Conservation (phyloP, 1,140 invertebrate species). For the Apis florea region DNA sequence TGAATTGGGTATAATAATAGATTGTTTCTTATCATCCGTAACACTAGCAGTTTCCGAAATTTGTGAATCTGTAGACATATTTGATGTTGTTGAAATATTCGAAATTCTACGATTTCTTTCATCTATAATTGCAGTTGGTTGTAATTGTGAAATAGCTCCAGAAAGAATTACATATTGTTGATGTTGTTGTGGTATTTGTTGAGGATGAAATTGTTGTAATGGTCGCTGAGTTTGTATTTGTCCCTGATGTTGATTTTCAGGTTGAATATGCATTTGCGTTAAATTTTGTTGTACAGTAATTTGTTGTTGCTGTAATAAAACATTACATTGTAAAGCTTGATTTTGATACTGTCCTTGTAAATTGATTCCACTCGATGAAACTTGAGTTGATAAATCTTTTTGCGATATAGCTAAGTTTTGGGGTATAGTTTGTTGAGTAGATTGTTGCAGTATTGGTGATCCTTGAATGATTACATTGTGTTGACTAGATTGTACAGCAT, state of each 20-base stretch:
- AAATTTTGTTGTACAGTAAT: constrained; percentile 58
- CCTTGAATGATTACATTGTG: constrained; percentile 54
- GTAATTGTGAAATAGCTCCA: constrained; percentile 67
- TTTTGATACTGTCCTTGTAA: constrained; percentile 58
- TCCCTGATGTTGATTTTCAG: constrained; percentile 54
- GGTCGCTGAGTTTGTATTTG: constrained; percentile 57
- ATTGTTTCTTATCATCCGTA: constrained; percentile 62
- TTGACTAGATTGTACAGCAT: constrained; percentile 56
- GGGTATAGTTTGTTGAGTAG: constrained; percentile 47
- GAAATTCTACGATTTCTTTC: constrained; percentile 77
- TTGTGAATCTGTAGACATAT: constrained; percentile 75
- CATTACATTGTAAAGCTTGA: constrained; percentile 54
- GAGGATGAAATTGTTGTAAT: constrained; percentile 64
- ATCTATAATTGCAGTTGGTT: constrained; percentile 64
- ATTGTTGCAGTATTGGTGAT: constrained; percentile 50
- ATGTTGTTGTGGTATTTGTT: constrained; percentile 56
- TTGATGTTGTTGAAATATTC: constrained; percentile 73
- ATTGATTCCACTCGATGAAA: constrained; percentile 25
- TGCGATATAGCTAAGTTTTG: constrained; percentile 51
- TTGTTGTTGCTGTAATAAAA: constrained; percentile 58
- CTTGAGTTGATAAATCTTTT: constrained; percentile 58
- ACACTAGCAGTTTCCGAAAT: constrained; percentile 63
- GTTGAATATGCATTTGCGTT: constrained; percentile 48
- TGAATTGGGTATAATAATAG: constrained; percentile 17
- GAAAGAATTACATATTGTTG: constrained; percentile 69